phyloP scores from a whole-genome alignment of 2,888 invertebrate species.

The Eilema sororculum region DNA sequence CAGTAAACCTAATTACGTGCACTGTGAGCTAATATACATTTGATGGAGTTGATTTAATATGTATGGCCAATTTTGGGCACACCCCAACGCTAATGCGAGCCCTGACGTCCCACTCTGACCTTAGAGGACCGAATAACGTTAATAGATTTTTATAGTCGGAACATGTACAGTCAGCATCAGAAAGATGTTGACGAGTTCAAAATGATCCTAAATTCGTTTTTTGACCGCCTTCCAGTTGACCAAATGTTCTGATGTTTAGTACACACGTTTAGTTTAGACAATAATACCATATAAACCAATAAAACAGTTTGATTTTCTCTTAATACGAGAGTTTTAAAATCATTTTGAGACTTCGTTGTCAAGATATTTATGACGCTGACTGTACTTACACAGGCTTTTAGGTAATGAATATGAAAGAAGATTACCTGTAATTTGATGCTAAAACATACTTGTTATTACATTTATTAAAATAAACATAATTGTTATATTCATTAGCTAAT shows the following conservation, averaged over 20 bases:
- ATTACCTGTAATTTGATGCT: neutral
- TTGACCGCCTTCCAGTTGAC: too few relatives aligned
- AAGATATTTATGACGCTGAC: too few relatives aligned
- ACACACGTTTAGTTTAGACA: too few relatives aligned
- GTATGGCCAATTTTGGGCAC: neutral
- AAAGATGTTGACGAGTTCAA: too few relatives aligned
- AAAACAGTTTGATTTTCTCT: too few relatives aligned
- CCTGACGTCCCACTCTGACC: neutral
- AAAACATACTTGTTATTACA: neutral
- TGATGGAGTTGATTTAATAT: slow-evolving; percentile 4
- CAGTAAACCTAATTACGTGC: neutral
- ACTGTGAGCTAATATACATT: neutral
- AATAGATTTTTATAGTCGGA: neutral
- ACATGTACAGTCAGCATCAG: too few relatives aligned
- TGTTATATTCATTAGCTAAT: neutral
- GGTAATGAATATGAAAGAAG: neutral
- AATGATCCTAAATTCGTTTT: too few relatives aligned
- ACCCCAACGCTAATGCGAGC: neutral
- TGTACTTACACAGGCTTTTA: neutral
- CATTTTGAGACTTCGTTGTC: too few relatives aligned
- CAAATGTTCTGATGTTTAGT: too few relatives aligned
- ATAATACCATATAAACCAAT: too few relatives aligned
- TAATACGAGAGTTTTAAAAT: too few relatives aligned
- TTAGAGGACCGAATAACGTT: neutral
- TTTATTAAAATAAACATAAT: too few relatives aligned